Percentiles rank a stretch among this genome's conserved stretches.
These are phyloP conservation scores for Hippoglossus hippoglossus DNA, from an alignment of 2,797 vertebrate species.

Conservation along the genomic window DNA sequence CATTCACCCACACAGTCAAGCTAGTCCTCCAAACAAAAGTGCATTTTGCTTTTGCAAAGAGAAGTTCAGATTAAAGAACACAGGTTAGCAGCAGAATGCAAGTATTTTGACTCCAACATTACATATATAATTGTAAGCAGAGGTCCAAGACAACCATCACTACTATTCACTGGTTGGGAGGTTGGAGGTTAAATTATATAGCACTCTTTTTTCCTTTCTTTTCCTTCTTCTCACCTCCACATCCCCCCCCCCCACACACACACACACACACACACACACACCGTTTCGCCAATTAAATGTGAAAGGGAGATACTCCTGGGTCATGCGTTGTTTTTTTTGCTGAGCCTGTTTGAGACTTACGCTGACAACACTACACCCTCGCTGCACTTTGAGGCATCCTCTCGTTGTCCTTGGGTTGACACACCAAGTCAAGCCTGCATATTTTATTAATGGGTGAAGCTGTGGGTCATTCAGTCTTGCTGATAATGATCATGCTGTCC, in stretches of 20 bases:
- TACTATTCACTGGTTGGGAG: neutral
- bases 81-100: too few relatives aligned
- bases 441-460: conserved; percentile 45
- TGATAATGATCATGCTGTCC: neutral
- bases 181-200: neutral
- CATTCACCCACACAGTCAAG: neutral
- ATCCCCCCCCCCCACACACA: neutral
- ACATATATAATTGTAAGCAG: too few relatives aligned
- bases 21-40: neutral
- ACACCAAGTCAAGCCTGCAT: conserved; percentile 23
- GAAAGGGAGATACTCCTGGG: conserved; percentile 32
- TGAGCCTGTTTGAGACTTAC: conserved; percentile 44
- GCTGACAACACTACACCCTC: conserved; percentile 30
- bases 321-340: conserved; percentile 44
- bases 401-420: conserved; percentile 45
- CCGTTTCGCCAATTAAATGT: conserved; percentile 58
- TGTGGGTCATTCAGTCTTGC: conserved; percentile 31
- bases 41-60: too few relatives aligned
- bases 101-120: too few relatives aligned
- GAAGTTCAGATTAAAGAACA: too few relatives aligned
- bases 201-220: neutral
- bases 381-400: conserved; percentile 31
- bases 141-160: neutral
- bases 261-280: too few relatives aligned
- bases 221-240: neutral